A percentile compares a stretch with the other conserved stretches of the same genome.
These are phyloP conservation scores for Diadumene lineata DNA, from an alignment of 92 coral and sea anemone genomes.

Conservation along the genomic window DNA sequence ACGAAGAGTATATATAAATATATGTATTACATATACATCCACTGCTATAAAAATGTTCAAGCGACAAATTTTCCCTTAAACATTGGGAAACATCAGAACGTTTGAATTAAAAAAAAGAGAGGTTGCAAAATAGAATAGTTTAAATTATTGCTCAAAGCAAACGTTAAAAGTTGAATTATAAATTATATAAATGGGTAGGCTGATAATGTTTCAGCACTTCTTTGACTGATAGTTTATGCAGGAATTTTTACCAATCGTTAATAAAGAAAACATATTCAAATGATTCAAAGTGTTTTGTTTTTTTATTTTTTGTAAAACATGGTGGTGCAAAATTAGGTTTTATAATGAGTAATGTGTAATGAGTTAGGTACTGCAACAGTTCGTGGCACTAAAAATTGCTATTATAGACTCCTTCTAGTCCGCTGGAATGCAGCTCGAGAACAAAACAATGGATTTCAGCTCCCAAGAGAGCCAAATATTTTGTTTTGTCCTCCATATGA, in stretches of 20 bases:
- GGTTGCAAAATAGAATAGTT: neutral
- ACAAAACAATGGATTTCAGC: too few species aligned
- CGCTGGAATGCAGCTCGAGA: too few species aligned
- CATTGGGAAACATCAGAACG: neutral
- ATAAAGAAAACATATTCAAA: conserved; percentile 13
- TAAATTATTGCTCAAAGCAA: conserved; percentile 23
- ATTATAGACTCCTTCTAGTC: too few species aligned
- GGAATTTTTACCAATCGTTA: conserved; percentile 29
- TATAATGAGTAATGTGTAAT: too few species aligned
- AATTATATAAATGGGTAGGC: neutral
- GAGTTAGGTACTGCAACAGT: too few species aligned
- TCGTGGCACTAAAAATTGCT: too few species aligned
- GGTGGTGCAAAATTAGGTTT: too few species aligned
- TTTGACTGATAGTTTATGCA: conserved; percentile 13
- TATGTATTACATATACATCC: neutral
- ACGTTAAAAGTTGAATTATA: conserved; percentile 15
- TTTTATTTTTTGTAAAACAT: too few species aligned
- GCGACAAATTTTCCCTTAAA: neutral
- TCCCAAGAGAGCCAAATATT: too few species aligned
- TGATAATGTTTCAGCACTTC: neutral
- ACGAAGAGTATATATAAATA: conserved; percentile 3
- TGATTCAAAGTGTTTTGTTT: neutral
- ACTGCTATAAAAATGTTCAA: neutral
- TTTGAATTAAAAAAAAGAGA: neutral
- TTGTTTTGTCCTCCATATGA: too few species aligned